Evolutionary conservation across 2,888 invertebrate species (phyloP).

Genomic region (Chromoteleia sp.): DNA sequence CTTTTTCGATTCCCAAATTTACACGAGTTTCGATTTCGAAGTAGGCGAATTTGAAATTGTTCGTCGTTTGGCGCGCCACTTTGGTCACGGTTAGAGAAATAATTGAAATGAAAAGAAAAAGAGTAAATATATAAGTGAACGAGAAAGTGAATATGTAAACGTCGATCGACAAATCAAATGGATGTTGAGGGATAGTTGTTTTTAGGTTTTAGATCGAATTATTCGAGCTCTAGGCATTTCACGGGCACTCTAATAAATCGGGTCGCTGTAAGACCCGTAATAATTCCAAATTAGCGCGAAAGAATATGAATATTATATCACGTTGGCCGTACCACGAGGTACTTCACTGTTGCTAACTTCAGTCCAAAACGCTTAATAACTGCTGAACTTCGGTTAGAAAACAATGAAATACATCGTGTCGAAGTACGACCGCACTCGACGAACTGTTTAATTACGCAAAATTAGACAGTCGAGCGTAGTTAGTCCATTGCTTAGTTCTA

Average conservation of each 20-base stretch:
- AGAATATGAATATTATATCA: background rate
- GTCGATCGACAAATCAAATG: background rate
- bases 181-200: constrained; percentile 2
- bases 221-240: too few relatives aligned
- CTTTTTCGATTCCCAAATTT: too few relatives aligned
- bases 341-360: background rate
- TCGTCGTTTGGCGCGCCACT: too few relatives aligned
- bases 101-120: background rate
- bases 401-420: background rate
- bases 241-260: too few relatives aligned
- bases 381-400: background rate
- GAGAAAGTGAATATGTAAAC: background rate
- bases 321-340: background rate
- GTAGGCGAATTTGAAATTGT: too few relatives aligned
- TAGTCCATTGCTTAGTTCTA: too few relatives aligned
- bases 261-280: background rate
- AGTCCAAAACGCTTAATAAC: too few relatives aligned
- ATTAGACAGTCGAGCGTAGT: too few relatives aligned
- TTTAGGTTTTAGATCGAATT: constrained; percentile 2
- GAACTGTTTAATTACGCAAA: too few relatives aligned
- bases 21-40: too few relatives aligned
- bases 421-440: too few relatives aligned
- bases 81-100: too few relatives aligned
- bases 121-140: background rate
- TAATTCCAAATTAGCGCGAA: background rate